Evolutionary conservation across 2,888 invertebrate species (phyloP).

Genomic region (Parnassius mnemosyne): DNA sequence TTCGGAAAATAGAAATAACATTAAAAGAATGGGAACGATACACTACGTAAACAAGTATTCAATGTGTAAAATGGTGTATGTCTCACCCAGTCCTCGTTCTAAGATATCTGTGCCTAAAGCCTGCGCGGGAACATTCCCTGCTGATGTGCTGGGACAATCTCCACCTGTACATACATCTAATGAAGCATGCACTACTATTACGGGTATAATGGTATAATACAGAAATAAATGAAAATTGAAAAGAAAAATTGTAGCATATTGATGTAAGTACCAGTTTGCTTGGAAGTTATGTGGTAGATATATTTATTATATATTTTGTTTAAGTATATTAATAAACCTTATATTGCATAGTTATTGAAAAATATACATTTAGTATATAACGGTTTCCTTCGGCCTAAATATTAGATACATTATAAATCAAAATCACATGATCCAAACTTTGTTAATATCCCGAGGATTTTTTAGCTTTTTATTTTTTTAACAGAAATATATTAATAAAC

Average conservation of each 20-base stretch:
- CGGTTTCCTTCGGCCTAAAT: too few relatives aligned
- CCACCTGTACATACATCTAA: conserved; percentile 58
- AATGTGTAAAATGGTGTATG: conserved; percentile 22
- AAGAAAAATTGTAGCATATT: too few relatives aligned
- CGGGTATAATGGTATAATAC: background rate
- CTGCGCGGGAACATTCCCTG: conserved; percentile 47
- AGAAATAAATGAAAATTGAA: background rate
- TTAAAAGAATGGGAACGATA: conserved; percentile 10
- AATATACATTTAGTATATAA: background rate
- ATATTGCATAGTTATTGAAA: too few relatives aligned
- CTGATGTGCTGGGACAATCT: conserved; percentile 59
- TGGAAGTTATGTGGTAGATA: too few relatives aligned
- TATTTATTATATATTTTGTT: too few relatives aligned
- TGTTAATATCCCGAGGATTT: too few relatives aligned
- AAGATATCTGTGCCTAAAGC: conserved; percentile 53
- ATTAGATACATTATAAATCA: too few relatives aligned
- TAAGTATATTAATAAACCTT: too few relatives aligned
- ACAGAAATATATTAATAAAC: too few relatives aligned
- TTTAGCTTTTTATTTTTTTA: too few relatives aligned
- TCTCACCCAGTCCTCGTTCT: conserved; percentile 73
- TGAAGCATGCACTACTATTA: conserved; percentile 21
- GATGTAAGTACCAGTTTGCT: too few relatives aligned
- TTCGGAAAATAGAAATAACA: conserved; percentile 17
- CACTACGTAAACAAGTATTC: conserved; percentile 17
- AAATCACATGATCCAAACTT: too few relatives aligned